Evolutionary conservation across 2,797 vertebrate species (phyloP).

Genomic region (Coranthus polyacanthus): DNA sequence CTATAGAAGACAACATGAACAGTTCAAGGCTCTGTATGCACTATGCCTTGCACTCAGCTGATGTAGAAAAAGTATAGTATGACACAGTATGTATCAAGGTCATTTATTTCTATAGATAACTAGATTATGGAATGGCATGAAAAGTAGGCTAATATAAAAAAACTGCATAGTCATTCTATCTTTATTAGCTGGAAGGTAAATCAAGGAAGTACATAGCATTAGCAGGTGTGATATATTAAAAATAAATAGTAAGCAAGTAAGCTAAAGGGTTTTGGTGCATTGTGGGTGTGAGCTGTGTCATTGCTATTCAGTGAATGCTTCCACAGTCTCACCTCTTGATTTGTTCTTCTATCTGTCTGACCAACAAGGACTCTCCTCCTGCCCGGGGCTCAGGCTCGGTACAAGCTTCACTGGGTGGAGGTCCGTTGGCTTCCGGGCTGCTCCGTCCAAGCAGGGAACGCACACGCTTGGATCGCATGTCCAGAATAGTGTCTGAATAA

Average conservation of each 20-base stretch:
- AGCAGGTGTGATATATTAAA: too few relatives aligned
- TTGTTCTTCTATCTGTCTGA: conserved; percentile 93
- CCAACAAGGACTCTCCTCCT: conserved; percentile 87
- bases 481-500: conserved; percentile 93
- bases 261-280: background rate
- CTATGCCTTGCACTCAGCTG: too few relatives aligned
- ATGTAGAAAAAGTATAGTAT: too few relatives aligned
- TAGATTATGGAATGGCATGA: too few relatives aligned
- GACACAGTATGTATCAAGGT: too few relatives aligned
- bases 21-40: too few relatives aligned
- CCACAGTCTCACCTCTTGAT: conserved; percentile 88
- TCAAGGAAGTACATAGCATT: too few relatives aligned
- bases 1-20: too few relatives aligned
- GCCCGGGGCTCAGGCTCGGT: conserved; percentile 78
- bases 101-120: too few relatives aligned
- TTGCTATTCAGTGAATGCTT: background rate
- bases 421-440: conserved; percentile 88
- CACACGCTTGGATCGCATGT: conserved; percentile 92
- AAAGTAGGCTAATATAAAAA: too few relatives aligned
- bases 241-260: background rate
- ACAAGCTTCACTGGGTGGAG: conserved; percentile 72
- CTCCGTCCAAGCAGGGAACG: conserved; percentile 90
- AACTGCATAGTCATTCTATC: too few relatives aligned
- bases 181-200: too few relatives aligned
- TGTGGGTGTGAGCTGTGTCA: background rate